phyloP scores from a whole-genome alignment of 2,113 vertebrate genomes.

The Passer montanus region DNA sequence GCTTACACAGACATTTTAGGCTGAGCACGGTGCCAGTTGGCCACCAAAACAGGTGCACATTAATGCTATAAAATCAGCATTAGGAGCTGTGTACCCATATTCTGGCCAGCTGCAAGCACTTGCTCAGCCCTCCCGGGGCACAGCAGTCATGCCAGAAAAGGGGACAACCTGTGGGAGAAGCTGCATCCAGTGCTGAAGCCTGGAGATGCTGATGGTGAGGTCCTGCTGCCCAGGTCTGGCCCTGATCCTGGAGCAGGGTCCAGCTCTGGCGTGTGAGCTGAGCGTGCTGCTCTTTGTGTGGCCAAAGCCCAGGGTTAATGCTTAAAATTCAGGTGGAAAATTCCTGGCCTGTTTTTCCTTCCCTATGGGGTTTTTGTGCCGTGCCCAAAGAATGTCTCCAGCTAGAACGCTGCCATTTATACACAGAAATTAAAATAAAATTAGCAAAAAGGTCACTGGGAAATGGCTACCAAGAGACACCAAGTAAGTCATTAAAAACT shows the following conservation, averaged over 20 bases:
- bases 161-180: slow-evolving; percentile 4
- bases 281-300: neutral
- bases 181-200: neutral
- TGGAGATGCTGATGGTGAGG: neutral
- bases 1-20: slow-evolving; percentile 25
- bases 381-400: neutral
- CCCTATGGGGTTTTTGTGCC: neutral
- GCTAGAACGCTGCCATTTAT: neutral
- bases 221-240: neutral
- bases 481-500: neutral
- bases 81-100: neutral
- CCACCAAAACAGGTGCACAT: slow-evolving; percentile 34
- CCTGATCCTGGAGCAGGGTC: neutral
- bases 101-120: slow-evolving; percentile 55
- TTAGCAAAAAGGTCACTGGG: slow-evolving; percentile 15
- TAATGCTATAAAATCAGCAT: slow-evolving; percentile 4
- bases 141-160: neutral
- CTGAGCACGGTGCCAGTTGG: slow-evolving; percentile 9
- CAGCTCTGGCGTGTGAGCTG: neutral
- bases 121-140: neutral
- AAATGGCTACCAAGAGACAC: neutral
- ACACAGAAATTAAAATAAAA: slow-evolving; percentile 6
- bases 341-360: slow-evolving; percentile 21
- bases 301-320: neutral
- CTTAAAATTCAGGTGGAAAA: slow-evolving; percentile 20